phyloP scores from a whole-genome alignment of 2,888 invertebrate genomes.

The Noctua fimbriata region DNA sequence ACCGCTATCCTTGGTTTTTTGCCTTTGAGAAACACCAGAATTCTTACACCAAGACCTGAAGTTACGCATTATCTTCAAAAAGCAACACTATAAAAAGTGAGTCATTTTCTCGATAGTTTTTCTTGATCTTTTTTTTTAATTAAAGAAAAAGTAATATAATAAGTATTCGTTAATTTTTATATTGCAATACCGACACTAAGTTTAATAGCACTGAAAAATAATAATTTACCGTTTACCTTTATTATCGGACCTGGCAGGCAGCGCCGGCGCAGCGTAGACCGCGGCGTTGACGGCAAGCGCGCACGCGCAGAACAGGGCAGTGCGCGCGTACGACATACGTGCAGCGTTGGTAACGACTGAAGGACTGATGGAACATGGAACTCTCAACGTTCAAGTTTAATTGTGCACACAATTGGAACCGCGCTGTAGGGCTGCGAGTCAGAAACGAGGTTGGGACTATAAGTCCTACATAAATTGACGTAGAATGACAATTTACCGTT shows the following conservation, averaged over 20 bases:
- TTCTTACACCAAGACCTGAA: neutral
- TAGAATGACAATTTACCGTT: neutral
- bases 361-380: conserved; percentile 15
- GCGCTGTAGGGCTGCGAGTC: conserved; percentile 43
- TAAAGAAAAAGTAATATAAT: neutral
- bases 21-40: neutral
- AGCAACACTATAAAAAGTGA: neutral
- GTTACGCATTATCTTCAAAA: neutral
- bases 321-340: conserved; percentile 82
- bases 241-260: conserved; percentile 76
- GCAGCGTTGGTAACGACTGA: conserved; percentile 70
- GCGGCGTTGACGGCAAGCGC: conserved; percentile 76
- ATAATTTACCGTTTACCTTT: conserved; percentile 76
- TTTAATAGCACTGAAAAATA: neutral
- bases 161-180: neutral
- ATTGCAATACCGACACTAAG: neutral
- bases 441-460: neutral
- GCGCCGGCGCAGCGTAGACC: conserved; percentile 78
- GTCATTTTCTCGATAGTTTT: neutral
- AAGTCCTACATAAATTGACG: neutral
- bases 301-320: conserved; percentile 78
- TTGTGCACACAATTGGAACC: conserved; percentile 41
- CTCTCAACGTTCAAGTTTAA: conserved; percentile 46
- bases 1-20: neutral
- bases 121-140: neutral